These are phyloP conservation scores for Pluvialis apricaria DNA, from an alignment of 2,113 vertebrate genomes.

Conservation along the genomic window DNA sequence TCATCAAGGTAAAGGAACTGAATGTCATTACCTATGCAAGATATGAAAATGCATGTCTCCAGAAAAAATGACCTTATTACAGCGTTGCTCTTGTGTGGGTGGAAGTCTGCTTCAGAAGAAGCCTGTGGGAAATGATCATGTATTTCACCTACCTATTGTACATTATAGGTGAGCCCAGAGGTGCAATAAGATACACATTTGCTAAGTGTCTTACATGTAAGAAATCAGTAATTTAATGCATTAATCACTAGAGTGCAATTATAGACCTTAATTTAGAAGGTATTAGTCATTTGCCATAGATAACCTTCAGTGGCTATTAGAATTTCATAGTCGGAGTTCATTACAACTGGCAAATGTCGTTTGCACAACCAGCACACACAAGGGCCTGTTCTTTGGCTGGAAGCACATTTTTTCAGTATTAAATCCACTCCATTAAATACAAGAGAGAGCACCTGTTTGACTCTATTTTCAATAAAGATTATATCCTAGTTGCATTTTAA, in stretches of 20 bases:
- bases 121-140: background rate
- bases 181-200: background rate
- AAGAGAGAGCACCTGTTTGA: background rate
- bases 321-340: background rate
- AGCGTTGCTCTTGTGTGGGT: background rate
- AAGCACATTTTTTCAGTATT: background rate
- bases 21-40: background rate
- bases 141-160: background rate
- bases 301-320: slow-evolving; percentile 20
- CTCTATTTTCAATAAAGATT: slow-evolving; percentile 4
- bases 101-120: background rate
- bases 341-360: background rate
- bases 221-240: slow-evolving; percentile 12
- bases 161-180: background rate
- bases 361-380: background rate
- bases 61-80: slow-evolving; percentile 15
- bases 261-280: background rate
- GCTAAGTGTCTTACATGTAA: background rate
- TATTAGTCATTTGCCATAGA: background rate
- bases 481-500: background rate
- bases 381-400: background rate
- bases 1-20: background rate
- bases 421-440: background rate
- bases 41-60: background rate
- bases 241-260: slow-evolving; percentile 35